Percentiles rank a stretch among this genome's conserved stretches.
Conservation (phyloP, 2,797 vertebrate genomes). For the Atherinosoma microstoma region DNA sequence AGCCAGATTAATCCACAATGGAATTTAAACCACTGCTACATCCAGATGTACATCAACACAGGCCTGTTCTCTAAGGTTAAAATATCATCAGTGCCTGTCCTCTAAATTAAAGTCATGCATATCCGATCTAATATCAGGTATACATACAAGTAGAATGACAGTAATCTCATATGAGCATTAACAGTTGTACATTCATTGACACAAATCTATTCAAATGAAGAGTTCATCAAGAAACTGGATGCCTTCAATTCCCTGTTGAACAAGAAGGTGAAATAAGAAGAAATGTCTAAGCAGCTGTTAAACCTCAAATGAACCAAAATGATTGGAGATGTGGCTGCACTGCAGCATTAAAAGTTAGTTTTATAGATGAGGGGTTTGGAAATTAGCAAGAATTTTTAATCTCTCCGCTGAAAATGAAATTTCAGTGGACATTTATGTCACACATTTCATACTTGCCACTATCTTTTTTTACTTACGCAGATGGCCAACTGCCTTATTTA, state of each 20-base stretch:
- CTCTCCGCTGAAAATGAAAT: not conserved
- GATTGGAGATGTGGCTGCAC: not conserved
- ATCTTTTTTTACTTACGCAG: not conserved
- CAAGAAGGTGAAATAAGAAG: not conserved
- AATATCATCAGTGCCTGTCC: slow-evolving; percentile 25
- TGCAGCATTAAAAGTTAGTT: not conserved
- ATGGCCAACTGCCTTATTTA: no score
- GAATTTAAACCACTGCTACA: slow-evolving; percentile 48
- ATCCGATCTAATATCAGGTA: slow-evolving; percentile 21
- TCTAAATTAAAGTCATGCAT: slow-evolving; percentile 46
- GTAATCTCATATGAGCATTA: not conserved
- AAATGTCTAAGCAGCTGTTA: not conserved
- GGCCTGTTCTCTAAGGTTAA: slow-evolving; percentile 32
- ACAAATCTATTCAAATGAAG: slow-evolving; percentile 11
- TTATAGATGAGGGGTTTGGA: not conserved
- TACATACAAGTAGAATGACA: slow-evolving; percentile 7
- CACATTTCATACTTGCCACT: not conserved
- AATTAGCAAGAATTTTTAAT: not conserved
- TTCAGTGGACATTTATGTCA: not conserved
- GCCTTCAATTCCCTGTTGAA: not conserved
- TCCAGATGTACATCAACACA: slow-evolving; percentile 13
- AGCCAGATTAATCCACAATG: slow-evolving; percentile 64
- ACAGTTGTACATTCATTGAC: not conserved
- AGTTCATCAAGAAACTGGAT: not conserved
- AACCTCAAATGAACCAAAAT: not conserved